phyloP scores from a whole-genome alignment of 23 tunicate species.

The Ciona savignyi region DNA sequence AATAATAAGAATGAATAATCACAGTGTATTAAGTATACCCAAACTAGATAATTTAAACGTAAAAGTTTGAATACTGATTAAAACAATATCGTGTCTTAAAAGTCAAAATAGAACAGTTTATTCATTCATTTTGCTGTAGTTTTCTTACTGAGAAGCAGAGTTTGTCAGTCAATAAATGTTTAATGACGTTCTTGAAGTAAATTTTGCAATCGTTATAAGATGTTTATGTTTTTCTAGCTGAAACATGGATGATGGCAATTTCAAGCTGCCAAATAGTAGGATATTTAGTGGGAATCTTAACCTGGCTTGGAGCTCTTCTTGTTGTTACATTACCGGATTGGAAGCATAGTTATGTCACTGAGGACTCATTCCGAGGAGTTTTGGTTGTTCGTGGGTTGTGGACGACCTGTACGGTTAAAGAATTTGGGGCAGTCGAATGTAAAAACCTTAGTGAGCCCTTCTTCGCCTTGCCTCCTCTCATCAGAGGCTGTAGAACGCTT shows the following conservation, averaged over 20 bases:
- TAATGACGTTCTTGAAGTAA: too few relatives aligned
- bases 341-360: constrained; percentile 8
- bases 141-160: not conserved
- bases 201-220: too few relatives aligned
- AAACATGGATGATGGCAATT: constrained; percentile 11
- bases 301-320: constrained; percentile 12
- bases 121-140: too few relatives aligned
- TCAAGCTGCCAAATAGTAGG: constrained; percentile 32
- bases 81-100: too few relatives aligned
- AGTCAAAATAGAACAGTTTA: too few relatives aligned
- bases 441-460: not conserved
- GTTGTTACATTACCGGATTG: constrained; percentile 18
- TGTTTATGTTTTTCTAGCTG: too few relatives aligned
- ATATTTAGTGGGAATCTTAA: constrained; percentile 17
- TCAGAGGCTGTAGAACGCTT: constrained; percentile 13
- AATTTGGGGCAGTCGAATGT: constrained; percentile 15
- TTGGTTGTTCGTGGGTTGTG: constrained; percentile 11
- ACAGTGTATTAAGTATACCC: too few relatives aligned
- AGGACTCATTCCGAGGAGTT: constrained; percentile 7
- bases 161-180: too few relatives aligned
- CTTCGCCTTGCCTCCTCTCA: not conserved
- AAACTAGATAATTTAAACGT: too few relatives aligned
- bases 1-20: too few relatives aligned
- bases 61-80: too few relatives aligned
- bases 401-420: constrained; percentile 6